These are phyloP conservation scores for Proteles cristata DNA, from an alignment of 2,113 vertebrate species.

Conservation along the genomic window DNA sequence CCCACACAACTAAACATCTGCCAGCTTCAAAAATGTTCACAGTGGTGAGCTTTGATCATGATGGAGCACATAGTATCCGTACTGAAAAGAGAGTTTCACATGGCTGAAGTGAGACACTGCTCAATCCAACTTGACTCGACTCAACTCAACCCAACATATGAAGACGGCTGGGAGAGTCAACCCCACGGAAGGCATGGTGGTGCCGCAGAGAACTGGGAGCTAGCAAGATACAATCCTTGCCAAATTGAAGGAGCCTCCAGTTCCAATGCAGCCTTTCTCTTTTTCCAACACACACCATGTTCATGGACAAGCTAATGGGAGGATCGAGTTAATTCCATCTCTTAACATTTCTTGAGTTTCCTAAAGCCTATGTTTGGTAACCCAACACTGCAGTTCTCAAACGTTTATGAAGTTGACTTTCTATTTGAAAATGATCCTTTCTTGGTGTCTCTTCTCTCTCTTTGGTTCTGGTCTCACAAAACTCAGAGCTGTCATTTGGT, in stretches of 20 bases:
- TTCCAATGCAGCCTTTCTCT: neutral
- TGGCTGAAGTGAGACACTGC: neutral
- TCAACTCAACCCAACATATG: neutral
- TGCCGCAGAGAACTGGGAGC: too few relatives aligned
- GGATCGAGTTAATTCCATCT: fast-evolving
- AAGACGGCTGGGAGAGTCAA: neutral
- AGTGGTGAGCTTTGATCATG: conserved; percentile 43
- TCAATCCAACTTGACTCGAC: neutral
- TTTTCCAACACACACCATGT: neutral
- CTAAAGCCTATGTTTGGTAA: neutral
- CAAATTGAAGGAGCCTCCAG: neutral
- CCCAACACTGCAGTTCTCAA: neutral
- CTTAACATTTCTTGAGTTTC: neutral
- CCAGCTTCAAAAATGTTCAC: neutral
- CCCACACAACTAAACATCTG: conserved; percentile 59
- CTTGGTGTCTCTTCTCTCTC: neutral
- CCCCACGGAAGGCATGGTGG: fast-evolving
- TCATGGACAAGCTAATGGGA: fast-evolving
- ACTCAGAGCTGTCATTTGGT: neutral
- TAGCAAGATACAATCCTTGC: fast-evolving
- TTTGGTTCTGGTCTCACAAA: neutral
- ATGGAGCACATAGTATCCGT: neutral
- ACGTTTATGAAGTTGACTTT: neutral
- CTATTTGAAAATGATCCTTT: neutral
- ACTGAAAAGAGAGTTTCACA: neutral